A percentile compares a stretch with the other conserved stretches of the same genome.
Evolutionary conservation across 2,113 vertebrate species (phyloP).

Genomic region (Nasalis larvatus): DNA sequence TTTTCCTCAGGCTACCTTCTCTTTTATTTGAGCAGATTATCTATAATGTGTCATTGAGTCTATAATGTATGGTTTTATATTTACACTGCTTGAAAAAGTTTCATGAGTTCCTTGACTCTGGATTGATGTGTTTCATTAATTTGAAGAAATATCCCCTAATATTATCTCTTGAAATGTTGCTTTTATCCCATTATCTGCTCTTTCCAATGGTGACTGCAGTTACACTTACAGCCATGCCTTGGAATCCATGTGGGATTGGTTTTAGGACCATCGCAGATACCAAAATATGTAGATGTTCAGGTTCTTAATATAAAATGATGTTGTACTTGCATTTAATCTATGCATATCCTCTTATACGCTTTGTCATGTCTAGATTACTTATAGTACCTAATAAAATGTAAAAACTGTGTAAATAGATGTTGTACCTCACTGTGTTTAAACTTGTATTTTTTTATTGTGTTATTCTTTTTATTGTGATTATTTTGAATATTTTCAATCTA

Average conservation of each 20-base stretch:
- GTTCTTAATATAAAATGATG: neutral
- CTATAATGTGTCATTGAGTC: neutral
- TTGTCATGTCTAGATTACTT: neutral
- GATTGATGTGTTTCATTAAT: neutral
- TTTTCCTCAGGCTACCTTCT: neutral
- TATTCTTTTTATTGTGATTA: neutral
- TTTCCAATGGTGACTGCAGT: neutral
- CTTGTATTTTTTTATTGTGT: neutral
- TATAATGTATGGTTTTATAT: neutral
- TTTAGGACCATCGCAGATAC: neutral
- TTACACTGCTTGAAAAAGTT: neutral
- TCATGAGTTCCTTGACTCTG: neutral
- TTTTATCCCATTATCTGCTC: neutral
- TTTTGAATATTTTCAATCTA: neutral
- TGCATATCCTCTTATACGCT: neutral
- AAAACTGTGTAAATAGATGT: neutral
- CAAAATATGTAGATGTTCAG: neutral
- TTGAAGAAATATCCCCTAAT: neutral
- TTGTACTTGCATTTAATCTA: neutral
- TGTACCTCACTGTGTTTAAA: neutral
- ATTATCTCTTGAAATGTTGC: neutral
- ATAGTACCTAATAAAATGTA: neutral
- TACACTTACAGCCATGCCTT: neutral
- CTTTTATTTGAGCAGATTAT: neutral
- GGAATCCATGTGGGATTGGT: neutral